Base-by-base conservation (phyloP, 2,888 invertebrate species). In the Mylabris sibirica region DNA sequence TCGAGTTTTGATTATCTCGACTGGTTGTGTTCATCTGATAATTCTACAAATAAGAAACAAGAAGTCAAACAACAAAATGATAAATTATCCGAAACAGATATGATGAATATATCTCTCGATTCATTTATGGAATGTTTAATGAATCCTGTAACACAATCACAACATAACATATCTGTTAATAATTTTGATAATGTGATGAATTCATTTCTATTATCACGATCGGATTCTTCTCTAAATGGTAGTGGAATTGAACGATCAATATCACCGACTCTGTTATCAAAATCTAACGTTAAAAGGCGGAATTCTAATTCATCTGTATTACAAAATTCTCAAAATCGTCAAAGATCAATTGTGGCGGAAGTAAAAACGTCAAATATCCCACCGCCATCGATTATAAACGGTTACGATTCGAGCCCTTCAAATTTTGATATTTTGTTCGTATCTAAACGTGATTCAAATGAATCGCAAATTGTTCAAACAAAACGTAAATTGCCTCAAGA, bases 61-160 rank as follows among this genome's bases (percentile, higher is more conserved):
- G 1, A 12, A 11, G 12, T 1, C 4, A 17, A 17, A 3, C 20
- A 12, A n/a, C 44, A 4, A 17, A 44, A 17, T 8, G 44, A 14
- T 1, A 35, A 35, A 11, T 11, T 35, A 8, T 6, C 6, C 5
- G 38, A 44, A 5, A 6, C 26, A 26, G 6, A 26, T 26, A 24
- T 24, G 3, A 6, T 22, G 11, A 57, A 57, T n/a, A 14, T 22
- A 5, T 57, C 57, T 24, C 0, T 57, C 5, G 57, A 57, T 57
- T 57, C 57, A n/a, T 57, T 57, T 26, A 57, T 57, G 57, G 11
- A 26, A 26, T n/a, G 14, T n/a, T 2, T 57, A 57, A 57, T 57
- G 57, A 57, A 57, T 57, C 57, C 57, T 14, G 14, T 26, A 1
- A n/a, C 24, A 1, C 57, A 57, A 8, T 26, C 24, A 6, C 24